Evolutionary conservation across 2,113 vertebrate genomes (phyloP), one percentile per base, ranked within the genome.

Genomic region (Neomonachus schauinslandi): DNA sequence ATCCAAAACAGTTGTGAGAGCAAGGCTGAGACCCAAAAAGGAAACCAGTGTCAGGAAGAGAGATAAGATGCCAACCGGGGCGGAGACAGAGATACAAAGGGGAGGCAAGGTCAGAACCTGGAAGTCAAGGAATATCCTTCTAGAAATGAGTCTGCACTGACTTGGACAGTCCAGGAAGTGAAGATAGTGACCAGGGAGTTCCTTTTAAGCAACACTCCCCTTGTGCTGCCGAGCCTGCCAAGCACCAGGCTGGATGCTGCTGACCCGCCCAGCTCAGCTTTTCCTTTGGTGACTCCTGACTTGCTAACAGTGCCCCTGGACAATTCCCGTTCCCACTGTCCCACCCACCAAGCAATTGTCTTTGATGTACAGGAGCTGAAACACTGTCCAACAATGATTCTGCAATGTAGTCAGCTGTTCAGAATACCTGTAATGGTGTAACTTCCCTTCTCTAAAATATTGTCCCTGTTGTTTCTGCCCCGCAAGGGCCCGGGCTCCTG

Each of bases 71-170:
- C 15, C 28, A 69, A 14, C 61, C 22, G 2, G 19, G 65, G 49
- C 88, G 71, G 42, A 49, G n/a, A 88, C 63, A 81, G 85, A 57
- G 71, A 59, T 65, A 19, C 0, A 1, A 53, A 91, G 24, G 39
- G 59, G 67, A 57, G 12, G 65, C 36, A 46, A 90, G 18, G 61
- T 83, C 92, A 71, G 82, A 84, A 72, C 36, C 31, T 71, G 76
- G 72, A 83, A 93, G 55, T 33, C 36, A 83, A 96, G 74, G 65
- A n/a, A 59, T 72, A 69, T 82, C 83, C 61, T 95, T 94, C 95
- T 77, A 91, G 94, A 90, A 94, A 51, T 74, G 84, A 96, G 67
- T 81, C 15, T 76, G 36, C 51, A 65, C 69, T 33, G 61, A 72
- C 42, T 39, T 21, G 26, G 12, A 49, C n/a, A 12, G 39, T 88